Evolutionary conservation across 2,888 invertebrate genomes (phyloP), one percentile per base, ranked within the genome.

Genomic region (Dasysyrphus albostriatus): DNA sequence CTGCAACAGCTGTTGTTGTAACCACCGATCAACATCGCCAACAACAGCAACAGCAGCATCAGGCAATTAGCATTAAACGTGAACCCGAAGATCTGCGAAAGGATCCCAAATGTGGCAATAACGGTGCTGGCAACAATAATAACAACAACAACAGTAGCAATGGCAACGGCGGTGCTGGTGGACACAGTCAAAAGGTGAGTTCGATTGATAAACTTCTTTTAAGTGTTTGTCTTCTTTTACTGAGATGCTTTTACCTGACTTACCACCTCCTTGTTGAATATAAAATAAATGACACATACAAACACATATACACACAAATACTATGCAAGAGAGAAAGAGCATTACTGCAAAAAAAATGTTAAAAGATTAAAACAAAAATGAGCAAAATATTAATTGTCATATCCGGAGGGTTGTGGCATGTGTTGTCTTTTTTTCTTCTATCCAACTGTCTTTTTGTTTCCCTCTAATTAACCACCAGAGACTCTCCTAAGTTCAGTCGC

Each of bases 61-160:
- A 92, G 79, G 89, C 91, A 88, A 92, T 93, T 88, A 92, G 90
- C 91, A 93, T 93, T 90, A 93, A 93, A 90, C 91, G 93, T 88
- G 93, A 93, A 89, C 93, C 93, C 88, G 93, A 93, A 91, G 93
- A 93, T 90, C 89, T 93, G 90, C 92, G 93, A 89, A 93, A 93
- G 91, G 93, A 93, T 89, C 93, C 93, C 67, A 93, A 93, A 90
- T 93, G 92, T 88, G 90, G 90, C 89, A 90, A 88, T 89, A 90
- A 90, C 89, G 90, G 89, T 88, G 89, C 88, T 77, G 88, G 51
- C 49, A 80, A 89, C 24, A 89, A 89, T 75, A 90, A 90, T 56
- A 88, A 77, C 59, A 87, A 61, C 59, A 59, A 39, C 42, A 90
- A 90, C 63, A 88, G 77, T 58, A 85, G 79, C 69, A 90, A 89